Percentiles rank a stretch among this genome's conserved stretches.
phyloP scores from a whole-genome alignment of 1,140 invertebrate genomes.

The Cyphomyrmex costatus region DNA sequence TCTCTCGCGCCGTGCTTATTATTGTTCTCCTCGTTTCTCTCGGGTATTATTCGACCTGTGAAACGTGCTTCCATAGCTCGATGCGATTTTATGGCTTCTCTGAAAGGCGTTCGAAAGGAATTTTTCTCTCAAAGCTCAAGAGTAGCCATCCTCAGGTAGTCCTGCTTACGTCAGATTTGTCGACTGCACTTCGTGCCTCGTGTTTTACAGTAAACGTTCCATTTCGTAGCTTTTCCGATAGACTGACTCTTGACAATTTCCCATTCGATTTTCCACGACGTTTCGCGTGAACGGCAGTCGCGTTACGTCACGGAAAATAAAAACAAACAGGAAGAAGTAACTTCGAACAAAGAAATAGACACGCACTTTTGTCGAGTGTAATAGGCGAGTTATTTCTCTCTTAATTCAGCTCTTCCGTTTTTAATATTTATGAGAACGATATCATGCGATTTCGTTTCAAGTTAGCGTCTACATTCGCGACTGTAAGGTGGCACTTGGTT shows the following conservation, averaged over 20 bases:
- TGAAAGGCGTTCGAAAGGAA: neutral
- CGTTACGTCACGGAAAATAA: neutral
- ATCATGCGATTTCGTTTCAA: neutral
- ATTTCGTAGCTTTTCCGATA: constrained; percentile 10
- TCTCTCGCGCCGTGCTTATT: neutral
- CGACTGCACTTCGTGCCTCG: constrained; percentile 4
- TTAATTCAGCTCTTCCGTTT: constrained; percentile 3
- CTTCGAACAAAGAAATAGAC: neutral
- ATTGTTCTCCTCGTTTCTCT: neutral
- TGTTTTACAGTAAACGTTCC: neutral
- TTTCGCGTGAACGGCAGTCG: neutral
- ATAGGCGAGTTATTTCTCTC: neutral
- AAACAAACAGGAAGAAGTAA: constrained; percentile 3
- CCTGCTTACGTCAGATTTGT: neutral
- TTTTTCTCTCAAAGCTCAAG: neutral
- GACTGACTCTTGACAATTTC: neutral
- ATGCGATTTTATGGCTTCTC: neutral
- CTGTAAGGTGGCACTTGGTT: neutral
- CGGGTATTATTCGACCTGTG: neutral
- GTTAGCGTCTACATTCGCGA: neutral
- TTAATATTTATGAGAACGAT: neutral
- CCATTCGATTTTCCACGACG: constrained; percentile 16
- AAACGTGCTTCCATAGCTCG: neutral
- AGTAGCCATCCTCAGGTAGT: neutral
- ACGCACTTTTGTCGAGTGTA: neutral